Base-by-base conservation (phyloP, 2,888 invertebrate species). In the Drosophila gaucha region DNA sequence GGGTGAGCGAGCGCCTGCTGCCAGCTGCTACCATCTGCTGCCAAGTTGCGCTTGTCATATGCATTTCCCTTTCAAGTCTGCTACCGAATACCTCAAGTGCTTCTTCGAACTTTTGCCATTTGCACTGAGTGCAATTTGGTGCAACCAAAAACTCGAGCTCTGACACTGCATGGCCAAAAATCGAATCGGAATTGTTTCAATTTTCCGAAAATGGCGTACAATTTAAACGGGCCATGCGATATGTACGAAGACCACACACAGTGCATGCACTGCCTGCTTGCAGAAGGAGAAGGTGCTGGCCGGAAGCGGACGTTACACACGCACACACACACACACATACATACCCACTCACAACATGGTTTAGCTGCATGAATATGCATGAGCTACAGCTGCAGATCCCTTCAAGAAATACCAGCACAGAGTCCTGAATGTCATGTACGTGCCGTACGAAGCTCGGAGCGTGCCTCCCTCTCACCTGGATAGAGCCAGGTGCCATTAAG, bases 121-220 rank as follows among this genome's bases (percentile, higher is more conserved):
- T 68, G 47, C 62, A 38, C 47, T 49, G 31, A 20, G 30, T 62
- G 33, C 41, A 51, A 22, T 9, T 54, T 41, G 51, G 10, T 57
- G 43, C 47, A n/a, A 20, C 47, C 55, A 33, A 36, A 43, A 57
- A 54, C 68, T 30, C 51, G 35, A 57, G 39, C 46, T 44, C 30
- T 38, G 41, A 38, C 50, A 39, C 20, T 31, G 47, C 51, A 51
- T 39, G 70, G 36, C 67, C 63, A 54, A 74, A 85, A 74, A 76
- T 78, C 76, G 70, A 80, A 83, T 80, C 52, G 70, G 80, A 86
- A 84, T 78, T 83, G 86, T 86, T 84, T 84, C 83, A 86, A 84
- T 86, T 84, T 83, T 64, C 86, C 58, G 43, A 66, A 72, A 83
- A 74, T 67, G 79, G 71, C 47, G 63, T 62, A 75, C 65, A 75